Percentiles rank a stretch among this genome's conserved stretches.
Evolutionary conservation across 1,140 invertebrate genomes (phyloP).

Genomic region (Maconellicoccus hirsutus): DNA sequence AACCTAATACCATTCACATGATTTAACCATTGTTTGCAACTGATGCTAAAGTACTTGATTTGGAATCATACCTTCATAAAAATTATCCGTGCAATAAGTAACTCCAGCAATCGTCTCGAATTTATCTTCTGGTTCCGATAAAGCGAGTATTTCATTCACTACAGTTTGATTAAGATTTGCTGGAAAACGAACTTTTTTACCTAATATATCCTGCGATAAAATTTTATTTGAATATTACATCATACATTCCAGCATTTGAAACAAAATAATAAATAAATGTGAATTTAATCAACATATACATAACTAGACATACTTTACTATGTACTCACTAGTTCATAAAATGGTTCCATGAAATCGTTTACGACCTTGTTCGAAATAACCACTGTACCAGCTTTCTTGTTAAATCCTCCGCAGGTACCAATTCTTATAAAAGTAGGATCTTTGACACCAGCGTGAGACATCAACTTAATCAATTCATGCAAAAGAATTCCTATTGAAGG

Average conservation of each 20-base stretch:
- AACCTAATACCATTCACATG: neutral
- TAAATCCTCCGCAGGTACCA: slow-evolving; percentile 2
- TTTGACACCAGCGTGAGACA: neutral
- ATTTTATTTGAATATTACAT: neutral
- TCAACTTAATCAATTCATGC: neutral
- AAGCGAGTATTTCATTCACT: neutral
- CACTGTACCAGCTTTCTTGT: neutral
- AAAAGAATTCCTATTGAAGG: slow-evolving; percentile 12
- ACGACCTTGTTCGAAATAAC: neutral
- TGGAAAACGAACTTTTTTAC: slow-evolving; percentile 2
- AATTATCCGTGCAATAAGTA: slow-evolving; percentile 11
- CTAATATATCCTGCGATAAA: neutral
- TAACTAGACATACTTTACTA: too few species aligned
- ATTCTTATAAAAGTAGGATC: slow-evolving; percentile 11
- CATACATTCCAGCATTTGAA: neutral
- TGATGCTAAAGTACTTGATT: too few species aligned
- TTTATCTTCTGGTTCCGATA: neutral
- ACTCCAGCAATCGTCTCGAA: neutral
- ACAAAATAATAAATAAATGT: neutral
- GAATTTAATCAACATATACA: neutral
- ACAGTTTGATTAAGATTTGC: neutral
- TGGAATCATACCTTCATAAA: neutral
- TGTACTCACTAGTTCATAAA: neutral
- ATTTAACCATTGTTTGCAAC: too few species aligned
- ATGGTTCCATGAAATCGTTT: neutral